phyloP scores from a whole-genome alignment of 2,888 invertebrate species.

The Thalpophila matura region DNA sequence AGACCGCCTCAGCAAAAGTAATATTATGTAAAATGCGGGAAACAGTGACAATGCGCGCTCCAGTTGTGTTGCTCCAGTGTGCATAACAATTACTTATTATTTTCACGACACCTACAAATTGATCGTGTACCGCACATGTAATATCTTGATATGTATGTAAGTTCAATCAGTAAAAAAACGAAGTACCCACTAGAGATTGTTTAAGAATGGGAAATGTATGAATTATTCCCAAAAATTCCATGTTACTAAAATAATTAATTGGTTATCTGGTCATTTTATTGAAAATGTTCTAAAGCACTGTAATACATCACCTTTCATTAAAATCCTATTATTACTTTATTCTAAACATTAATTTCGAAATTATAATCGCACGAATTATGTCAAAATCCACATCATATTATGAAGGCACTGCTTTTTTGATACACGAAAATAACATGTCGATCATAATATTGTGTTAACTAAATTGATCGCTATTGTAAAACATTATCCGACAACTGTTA shows the following conservation, averaged over 20 bases:
- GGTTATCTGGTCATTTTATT: slow-evolving; percentile 19
- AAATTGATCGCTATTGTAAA: slow-evolving; percentile 54
- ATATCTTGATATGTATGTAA: slow-evolving; percentile 55
- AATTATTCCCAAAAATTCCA: slow-evolving; percentile 8
- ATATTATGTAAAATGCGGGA: slow-evolving; percentile 1
- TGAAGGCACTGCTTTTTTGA: slow-evolving; percentile 86
- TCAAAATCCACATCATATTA: slow-evolving; percentile 74
- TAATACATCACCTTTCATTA: slow-evolving; percentile 46
- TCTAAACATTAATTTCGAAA: slow-evolving; percentile 63
- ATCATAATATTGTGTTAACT: slow-evolving; percentile 68
- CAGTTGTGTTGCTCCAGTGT: too few relatives aligned
- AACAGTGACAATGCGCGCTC: neutral
- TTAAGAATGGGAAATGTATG: neutral
- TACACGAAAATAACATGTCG: slow-evolving; percentile 61
- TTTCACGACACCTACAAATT: slow-evolving; percentile 1
- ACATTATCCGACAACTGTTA: slow-evolving; percentile 44
- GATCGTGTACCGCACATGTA: slow-evolving; percentile 16
- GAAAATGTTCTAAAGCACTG: slow-evolving; percentile 38
- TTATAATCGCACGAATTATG: slow-evolving; percentile 67
- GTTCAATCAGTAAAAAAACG: slow-evolving; percentile 15
- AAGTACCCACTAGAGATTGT: neutral
- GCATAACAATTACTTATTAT: neutral
- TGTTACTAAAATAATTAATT: slow-evolving; percentile 46
- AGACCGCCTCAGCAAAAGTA: neutral
- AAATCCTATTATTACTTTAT: slow-evolving; percentile 60